Conservation (phyloP, 2,888 invertebrate genomes). For the Sarcophaga subvicina region DNA sequence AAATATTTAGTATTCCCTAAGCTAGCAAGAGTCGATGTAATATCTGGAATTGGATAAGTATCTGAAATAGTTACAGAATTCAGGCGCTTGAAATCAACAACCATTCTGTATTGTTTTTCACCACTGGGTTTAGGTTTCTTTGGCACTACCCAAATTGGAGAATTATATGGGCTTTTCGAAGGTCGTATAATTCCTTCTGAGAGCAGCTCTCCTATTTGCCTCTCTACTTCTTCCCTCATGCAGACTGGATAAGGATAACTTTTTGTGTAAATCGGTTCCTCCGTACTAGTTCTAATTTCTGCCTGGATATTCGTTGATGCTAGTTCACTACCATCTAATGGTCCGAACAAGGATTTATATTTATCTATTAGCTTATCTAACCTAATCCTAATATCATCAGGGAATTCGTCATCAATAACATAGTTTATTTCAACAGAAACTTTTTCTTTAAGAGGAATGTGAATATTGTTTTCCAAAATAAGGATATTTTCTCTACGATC, state of each 20-base stretch:
- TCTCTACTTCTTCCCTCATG: constrained; percentile 8
- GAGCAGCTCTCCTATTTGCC: constrained; percentile 46
- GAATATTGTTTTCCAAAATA: too few relatives aligned
- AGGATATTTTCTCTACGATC: too few relatives aligned
- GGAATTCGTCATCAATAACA: constrained; percentile 7
- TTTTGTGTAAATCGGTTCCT: constrained; percentile 9
- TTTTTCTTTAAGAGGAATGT: too few relatives aligned
- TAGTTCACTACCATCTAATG: background rate
- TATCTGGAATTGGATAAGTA: constrained; percentile 69
- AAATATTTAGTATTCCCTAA: constrained; percentile 68
- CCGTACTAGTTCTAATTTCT: background rate
- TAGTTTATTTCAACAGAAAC: background rate
- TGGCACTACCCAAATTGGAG: constrained; percentile 66
- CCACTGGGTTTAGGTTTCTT: constrained; percentile 70
- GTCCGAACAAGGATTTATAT: constrained; percentile 14
- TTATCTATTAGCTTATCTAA: background rate
- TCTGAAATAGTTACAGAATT: constrained; percentile 68
- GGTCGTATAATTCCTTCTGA: constrained; percentile 73
- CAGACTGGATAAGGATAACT: constrained; percentile 10
- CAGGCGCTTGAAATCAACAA: constrained; percentile 68
- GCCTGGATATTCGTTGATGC: background rate
- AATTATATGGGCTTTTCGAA: constrained; percentile 72
- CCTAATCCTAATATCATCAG: background rate
- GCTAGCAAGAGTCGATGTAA: constrained; percentile 65
- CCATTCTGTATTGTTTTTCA: constrained; percentile 67